These are phyloP conservation scores for Crocuta crocuta DNA, from an alignment of 2,113 vertebrate genomes.

Conservation along the genomic window DNA sequence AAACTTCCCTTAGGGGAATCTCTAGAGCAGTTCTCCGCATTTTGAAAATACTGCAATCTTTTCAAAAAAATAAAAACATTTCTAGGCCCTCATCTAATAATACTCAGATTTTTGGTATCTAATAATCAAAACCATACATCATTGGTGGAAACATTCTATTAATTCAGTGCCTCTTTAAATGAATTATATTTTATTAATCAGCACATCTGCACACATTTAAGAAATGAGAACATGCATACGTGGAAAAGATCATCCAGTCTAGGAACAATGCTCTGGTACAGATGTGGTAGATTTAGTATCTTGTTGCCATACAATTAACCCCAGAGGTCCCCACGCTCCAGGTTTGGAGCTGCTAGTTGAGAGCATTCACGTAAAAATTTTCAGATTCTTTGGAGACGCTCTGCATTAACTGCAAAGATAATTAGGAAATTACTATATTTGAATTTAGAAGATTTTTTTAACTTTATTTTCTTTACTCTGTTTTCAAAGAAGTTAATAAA, in stretches of 20 bases:
- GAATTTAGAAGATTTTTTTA: not conserved
- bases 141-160: not conserved
- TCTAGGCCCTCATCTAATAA: not conserved
- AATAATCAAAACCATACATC: not conserved
- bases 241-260: not conserved
- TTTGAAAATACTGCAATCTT: not conserved
- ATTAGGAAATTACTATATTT: not conserved
- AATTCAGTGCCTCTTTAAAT: not conserved
- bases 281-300: not conserved
- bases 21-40: not conserved
- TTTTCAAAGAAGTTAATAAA: slow-evolving; percentile 13
- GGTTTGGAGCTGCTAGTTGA: not conserved
- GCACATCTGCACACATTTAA: not conserved
- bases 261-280: not conserved
- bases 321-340: accelerated
- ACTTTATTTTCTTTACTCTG: not conserved
- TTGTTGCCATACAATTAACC: not conserved
- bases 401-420: not conserved
- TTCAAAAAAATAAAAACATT: not conserved
- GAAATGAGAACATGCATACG: not conserved
- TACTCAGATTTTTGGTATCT: not conserved
- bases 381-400: not conserved
- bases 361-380: not conserved
- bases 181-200: not conserved
- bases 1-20: not conserved